phyloP scores from a whole-genome alignment of 2,113 vertebrate species.

The Notiomystis cincta region DNA sequence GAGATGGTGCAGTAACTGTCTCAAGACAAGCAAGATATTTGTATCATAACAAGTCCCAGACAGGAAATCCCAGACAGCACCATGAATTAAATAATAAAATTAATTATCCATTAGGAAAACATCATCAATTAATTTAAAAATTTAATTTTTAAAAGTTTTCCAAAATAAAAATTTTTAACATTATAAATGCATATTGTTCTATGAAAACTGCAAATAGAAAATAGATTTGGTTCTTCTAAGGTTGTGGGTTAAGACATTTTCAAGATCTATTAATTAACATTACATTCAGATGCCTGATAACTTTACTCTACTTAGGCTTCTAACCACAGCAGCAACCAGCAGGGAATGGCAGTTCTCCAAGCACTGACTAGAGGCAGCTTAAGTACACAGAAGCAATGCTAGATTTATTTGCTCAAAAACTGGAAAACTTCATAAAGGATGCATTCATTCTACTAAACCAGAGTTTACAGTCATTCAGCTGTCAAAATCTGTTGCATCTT shows the following conservation, averaged over 20 bases:
- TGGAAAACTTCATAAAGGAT: constrained; percentile 2
- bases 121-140: not conserved
- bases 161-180: not conserved
- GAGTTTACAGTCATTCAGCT: not conserved
- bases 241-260: not conserved
- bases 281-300: not conserved
- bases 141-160: not conserved
- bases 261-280: not conserved
- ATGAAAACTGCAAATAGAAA: not conserved
- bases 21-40: not conserved
- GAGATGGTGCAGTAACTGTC: not conserved
- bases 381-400: not conserved
- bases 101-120: not conserved
- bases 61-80: not conserved
- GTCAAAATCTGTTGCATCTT: not conserved
- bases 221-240: not conserved
- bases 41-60: not conserved
- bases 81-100: not conserved
- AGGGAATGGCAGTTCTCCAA: not conserved
- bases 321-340: not conserved
- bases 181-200: not conserved
- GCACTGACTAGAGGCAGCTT: not conserved
- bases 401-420: not conserved
- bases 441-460: not conserved
- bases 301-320: not conserved